Base-by-base conservation (phyloP, 2,888 invertebrate genomes). In the Sinopyrophorus schimmeli region DNA sequence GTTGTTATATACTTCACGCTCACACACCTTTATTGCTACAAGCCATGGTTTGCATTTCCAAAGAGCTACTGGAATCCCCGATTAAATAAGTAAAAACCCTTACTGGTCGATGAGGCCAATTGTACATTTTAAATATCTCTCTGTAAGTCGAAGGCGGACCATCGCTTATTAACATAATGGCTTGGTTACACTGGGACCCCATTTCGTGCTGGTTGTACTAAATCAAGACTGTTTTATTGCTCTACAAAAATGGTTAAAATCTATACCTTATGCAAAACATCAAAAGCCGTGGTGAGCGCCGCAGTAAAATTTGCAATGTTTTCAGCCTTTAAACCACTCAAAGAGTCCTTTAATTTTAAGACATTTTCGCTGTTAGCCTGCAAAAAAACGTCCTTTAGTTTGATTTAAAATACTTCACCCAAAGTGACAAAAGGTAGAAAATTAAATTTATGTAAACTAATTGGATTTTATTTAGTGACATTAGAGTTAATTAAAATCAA, bases 181-280 rank as follows among this genome's bases (percentile, higher is more conserved):
- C 97, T 75, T 96, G 96, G 77, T 99, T 99, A 70, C 99, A 99
- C 68, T 94, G 91, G 63, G 91, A 89, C 3, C 93, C 93, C 63
- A 84, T 85, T 0, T 87, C 86, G 0, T 89, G 88, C 58, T 88
- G 83, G 67, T 91, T 91, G 65, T 91, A 91, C 76, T 89, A 67
- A 5, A 73, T n/a, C 10, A 6, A 2, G 15, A 9, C 14, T 37
- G 11, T 27, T 14, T 18, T 18, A 16, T 5, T n/a, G n/a, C n/a
- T n/a, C n/a, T n/a, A n/a, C n/a, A n/a, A n/a, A n/a, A n/a, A n/a
- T n/a, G n/a, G n/a, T n/a, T n/a, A n/a, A 35, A 15, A 24, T 14
- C 10, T n/a, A n/a, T 80, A 92, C 92, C 80, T 86, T 86, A 68
- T 89, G 88, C 37, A 98, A 78, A 53, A 97, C 83, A 73, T 92